Evolutionary conservation across 2,888 invertebrate species (phyloP).

Genomic region (Rhagonycha fulva): DNA sequence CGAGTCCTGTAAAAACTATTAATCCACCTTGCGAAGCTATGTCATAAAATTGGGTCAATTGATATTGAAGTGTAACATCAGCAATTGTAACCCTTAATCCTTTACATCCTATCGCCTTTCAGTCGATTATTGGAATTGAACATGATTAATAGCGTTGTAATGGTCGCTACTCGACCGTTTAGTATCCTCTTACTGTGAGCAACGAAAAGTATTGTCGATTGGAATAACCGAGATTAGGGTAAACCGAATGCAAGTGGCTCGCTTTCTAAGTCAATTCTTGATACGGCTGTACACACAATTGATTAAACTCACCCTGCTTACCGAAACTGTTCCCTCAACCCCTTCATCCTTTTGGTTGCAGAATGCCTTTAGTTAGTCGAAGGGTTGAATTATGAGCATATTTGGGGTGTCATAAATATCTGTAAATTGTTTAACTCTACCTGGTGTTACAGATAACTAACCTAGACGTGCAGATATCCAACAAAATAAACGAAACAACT

Average conservation of each 20-base stretch:
- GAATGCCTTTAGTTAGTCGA: constrained; percentile 47
- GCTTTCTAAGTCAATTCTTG: constrained; percentile 42
- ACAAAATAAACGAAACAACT: neutral
- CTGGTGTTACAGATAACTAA: constrained; percentile 24
- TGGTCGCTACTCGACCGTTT: constrained; percentile 11
- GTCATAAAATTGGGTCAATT: neutral
- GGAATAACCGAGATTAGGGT: constrained; percentile 29
- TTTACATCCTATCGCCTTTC: constrained; percentile 13
- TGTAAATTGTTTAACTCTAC: constrained; percentile 43
- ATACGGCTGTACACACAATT: constrained; percentile 47
- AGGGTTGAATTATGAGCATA: constrained; percentile 50
- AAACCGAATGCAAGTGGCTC: constrained; percentile 39
- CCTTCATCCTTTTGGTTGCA: constrained; percentile 36
- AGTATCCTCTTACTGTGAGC: constrained; percentile 1
- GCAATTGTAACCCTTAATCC: constrained; percentile 17
- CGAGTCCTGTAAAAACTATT: neutral
- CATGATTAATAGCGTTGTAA: constrained; percentile 16
- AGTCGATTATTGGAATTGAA: constrained; percentile 13
- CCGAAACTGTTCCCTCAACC: constrained; percentile 33
- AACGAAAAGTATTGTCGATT: neutral
- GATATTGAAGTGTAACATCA: constrained; percentile 5
- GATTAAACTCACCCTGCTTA: constrained; percentile 45
- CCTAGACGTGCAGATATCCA: constrained; percentile 14
- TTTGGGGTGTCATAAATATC: constrained; percentile 51
- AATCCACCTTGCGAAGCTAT: neutral